Evolutionary conservation across 1,140 invertebrate species (phyloP).

Genomic region (Nephotettix cincticeps): DNA sequence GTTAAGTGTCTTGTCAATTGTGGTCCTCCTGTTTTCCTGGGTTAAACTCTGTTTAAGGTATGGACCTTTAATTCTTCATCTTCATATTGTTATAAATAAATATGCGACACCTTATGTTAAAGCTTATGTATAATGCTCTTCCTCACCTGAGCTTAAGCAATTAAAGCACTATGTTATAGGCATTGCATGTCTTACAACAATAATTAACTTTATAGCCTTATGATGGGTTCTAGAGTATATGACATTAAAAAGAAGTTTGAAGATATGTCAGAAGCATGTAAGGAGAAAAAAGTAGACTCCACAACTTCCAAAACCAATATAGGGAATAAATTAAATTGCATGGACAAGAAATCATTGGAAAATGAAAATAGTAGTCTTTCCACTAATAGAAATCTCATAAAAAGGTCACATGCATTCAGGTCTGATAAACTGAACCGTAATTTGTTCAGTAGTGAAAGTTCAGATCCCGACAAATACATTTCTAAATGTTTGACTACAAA

Average conservation of each 20-base stretch:
- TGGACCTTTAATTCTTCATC: no score
- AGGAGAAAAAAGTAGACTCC: background rate
- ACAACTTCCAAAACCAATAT: background rate
- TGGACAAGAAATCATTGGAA: background rate
- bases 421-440: slow-evolving; percentile 18
- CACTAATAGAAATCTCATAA: slow-evolving; percentile 27
- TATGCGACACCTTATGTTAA: no score
- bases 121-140: no score
- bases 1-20: no score
- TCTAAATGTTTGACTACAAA: no score
- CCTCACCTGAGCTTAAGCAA: no score
- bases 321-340: background rate
- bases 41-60: no score
- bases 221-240: slow-evolving; percentile 16
- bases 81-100: no score
- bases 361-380: background rate
- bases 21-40: no score
- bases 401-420: slow-evolving; percentile 35
- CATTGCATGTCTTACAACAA: background rate
- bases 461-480: background rate
- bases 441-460: background rate
- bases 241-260: slow-evolving; percentile 37
- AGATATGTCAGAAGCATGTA: slow-evolving; percentile 25
- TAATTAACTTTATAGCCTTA: background rate
- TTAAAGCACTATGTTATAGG: no score